Conservation (phyloP, 2,113 vertebrate species). For the Eira barbara region DNA sequence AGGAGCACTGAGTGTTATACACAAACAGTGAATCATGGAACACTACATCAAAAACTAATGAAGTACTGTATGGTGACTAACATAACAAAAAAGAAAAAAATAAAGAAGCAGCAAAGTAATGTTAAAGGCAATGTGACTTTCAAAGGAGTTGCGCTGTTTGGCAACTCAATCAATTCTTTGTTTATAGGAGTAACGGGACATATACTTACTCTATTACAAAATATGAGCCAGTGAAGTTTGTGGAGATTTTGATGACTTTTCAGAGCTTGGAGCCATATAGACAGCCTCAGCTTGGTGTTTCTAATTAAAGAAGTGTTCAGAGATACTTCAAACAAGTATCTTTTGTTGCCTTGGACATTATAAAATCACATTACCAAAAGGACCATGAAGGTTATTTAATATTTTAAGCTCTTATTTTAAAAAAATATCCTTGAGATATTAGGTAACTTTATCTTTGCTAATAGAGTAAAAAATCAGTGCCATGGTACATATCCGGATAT, state of each 20-base stretch:
- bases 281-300: not conserved
- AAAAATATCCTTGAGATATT: not conserved
- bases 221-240: not conserved
- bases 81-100: too few relatives aligned
- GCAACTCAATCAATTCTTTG: not conserved
- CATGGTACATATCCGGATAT: not conserved
- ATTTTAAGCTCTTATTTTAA: not conserved
- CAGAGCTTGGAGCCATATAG: not conserved
- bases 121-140: not conserved
- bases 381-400: not conserved
- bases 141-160: not conserved
- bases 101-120: not conserved
- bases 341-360: not conserved
- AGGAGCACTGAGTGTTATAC: too few relatives aligned
- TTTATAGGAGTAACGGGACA: slow-evolving; percentile 2
- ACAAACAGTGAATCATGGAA: too few relatives aligned
- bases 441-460: not conserved
- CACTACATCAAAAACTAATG: too few relatives aligned
- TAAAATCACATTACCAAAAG: not conserved
- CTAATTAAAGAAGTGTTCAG: not conserved
- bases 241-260: not conserved
- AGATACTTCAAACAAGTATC: not conserved
- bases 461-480: not conserved
- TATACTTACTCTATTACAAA: not conserved
- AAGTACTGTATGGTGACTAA: too few relatives aligned